These are phyloP conservation scores for Plectrocnemia conspersa DNA, from an alignment of 1,140 invertebrate species.

Conservation along the genomic window DNA sequence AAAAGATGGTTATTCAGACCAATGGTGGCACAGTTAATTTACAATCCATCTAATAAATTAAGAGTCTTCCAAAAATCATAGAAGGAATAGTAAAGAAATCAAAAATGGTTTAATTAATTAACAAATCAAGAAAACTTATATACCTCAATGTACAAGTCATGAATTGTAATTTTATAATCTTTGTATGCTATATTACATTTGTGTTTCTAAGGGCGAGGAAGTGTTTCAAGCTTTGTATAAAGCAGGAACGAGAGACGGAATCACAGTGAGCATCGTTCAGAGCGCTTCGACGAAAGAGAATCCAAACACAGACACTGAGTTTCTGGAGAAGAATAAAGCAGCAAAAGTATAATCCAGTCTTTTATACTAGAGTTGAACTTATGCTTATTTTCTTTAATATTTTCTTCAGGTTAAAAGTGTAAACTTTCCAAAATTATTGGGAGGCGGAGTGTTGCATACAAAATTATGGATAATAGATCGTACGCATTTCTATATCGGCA, in stretches of 20 bases:
- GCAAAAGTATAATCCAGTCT: constrained; percentile 56
- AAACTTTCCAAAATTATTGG: constrained; percentile 79
- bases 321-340: constrained; percentile 68
- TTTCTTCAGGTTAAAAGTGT: constrained; percentile 68
- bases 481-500: constrained; percentile 77
- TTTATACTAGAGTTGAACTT: too few relatives aligned
- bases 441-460: constrained; percentile 90
- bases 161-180: too few relatives aligned
- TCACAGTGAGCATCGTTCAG: constrained; percentile 84
- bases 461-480: constrained; percentile 90
- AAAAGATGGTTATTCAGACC: too few relatives aligned
- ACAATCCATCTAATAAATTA: too few relatives aligned
- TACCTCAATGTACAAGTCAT: too few relatives aligned
- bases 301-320: constrained; percentile 74
- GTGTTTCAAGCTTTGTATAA: constrained; percentile 72
- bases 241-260: constrained; percentile 64
- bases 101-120: too few relatives aligned
- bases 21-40: too few relatives aligned
- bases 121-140: too few relatives aligned
- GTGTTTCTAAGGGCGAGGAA: constrained; percentile 68
- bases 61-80: too few relatives aligned
- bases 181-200: too few relatives aligned
- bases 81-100: too few relatives aligned
- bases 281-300: constrained; percentile 65
- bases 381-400: too few relatives aligned